Conservation (phyloP, 2,888 invertebrate species). For the Drosophila niveifrons region DNA sequence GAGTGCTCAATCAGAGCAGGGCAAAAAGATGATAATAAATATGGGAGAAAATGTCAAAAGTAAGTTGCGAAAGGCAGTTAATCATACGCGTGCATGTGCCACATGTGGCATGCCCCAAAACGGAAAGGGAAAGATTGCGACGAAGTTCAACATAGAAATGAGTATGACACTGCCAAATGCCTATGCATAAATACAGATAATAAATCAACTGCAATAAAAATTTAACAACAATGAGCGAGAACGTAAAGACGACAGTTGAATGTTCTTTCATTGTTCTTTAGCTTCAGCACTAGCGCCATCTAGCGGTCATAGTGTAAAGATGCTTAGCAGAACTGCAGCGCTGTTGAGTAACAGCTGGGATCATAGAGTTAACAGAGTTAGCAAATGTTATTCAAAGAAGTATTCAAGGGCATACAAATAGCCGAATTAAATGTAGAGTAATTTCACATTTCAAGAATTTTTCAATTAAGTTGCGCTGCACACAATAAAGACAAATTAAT, state of each 20-base stretch:
- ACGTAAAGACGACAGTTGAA: slow-evolving; percentile 2
- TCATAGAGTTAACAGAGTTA: not conserved
- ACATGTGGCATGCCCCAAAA: slow-evolving; percentile 57
- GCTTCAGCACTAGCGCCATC: not conserved
- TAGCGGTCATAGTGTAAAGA: not conserved
- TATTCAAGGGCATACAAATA: not conserved
- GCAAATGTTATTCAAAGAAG: not conserved
- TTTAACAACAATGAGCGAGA: slow-evolving; percentile 34
- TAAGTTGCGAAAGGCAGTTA: slow-evolving; percentile 68
- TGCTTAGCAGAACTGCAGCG: not conserved
- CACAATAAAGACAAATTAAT: not conserved
- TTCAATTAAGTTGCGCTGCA: not conserved
- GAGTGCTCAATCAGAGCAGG: slow-evolving; percentile 20
- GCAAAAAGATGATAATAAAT: slow-evolving; percentile 21
- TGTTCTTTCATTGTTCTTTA: slow-evolving; percentile 1
- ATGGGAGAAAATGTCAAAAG: slow-evolving; percentile 63
- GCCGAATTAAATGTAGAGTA: not conserved
- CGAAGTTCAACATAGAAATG: slow-evolving; percentile 31
- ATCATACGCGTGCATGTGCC: slow-evolving; percentile 59
- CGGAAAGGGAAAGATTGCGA: not conserved
- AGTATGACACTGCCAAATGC: slow-evolving; percentile 38
- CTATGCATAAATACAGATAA: slow-evolving; percentile 69
- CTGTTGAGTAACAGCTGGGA: not conserved
- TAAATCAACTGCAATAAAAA: slow-evolving; percentile 68
- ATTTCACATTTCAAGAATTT: not conserved